Evolutionary conservation across 2,888 invertebrate species (phyloP), one percentile per base, ranked within the genome.

Genomic region (Hipparchia sbordonii): DNA sequence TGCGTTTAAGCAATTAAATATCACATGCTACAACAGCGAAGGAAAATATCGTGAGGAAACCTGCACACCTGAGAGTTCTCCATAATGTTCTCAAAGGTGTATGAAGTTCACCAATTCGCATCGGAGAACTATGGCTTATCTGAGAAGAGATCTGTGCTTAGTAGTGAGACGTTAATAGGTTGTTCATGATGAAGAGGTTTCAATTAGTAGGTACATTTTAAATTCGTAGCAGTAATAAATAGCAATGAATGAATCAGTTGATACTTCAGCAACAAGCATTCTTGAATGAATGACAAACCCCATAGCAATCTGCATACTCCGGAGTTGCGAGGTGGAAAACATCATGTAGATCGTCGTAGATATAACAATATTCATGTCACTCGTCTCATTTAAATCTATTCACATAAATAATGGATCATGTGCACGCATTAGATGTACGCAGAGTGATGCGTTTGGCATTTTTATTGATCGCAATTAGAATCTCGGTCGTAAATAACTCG

Each of bases 391-490:
- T 78, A 76, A 80, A 80, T 80, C 77, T 72, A 72, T 62, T 73
- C 70, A 73, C 74, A 82, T 81, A 78, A 76, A 82, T 81, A 77
- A 81, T 81, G 76, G 76, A 81, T 81, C 23, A 72, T 76, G 78
- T 77, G 78, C 78, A 76, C 75, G 76, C 78, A 78, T 75, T 77
- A 78, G 77, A 79, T 73, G 74, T 81, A 79, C 81, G 79, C 72
- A 77, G 76, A 66, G 74, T 74, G 79, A 80, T 81, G 80, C 76
- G 81, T 77, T 74, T 72, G 77, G 79, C 80, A 82, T 82, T 79
- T 80, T 79, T 79, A 81, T 80, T 76, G 77, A 73, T 77, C 76
- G 76, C 77, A 78, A 82, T 81, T 81, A 81, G 77, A 76, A 76
- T 77, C 74, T 74, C 73, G 71, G 70, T 79, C 78, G 78, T 79